These are phyloP conservation scores for Lasiurus cinereus DNA, from an alignment of 2,113 vertebrate genomes.

Conservation along the genomic window DNA sequence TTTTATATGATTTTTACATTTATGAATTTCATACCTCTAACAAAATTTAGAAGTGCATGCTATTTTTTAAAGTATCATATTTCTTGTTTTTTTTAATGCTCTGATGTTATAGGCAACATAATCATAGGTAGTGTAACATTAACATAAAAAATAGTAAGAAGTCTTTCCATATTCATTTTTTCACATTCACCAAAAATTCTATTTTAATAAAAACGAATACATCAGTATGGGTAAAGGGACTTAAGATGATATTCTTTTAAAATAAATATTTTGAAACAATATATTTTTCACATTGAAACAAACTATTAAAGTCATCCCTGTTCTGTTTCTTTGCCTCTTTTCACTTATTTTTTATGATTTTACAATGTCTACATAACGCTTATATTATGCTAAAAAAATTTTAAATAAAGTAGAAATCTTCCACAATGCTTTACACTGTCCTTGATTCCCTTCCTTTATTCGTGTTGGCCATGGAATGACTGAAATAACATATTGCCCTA, in stretches of 20 bases:
- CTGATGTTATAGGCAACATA: background rate
- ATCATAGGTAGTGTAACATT: background rate
- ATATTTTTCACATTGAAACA: background rate
- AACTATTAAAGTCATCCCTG: background rate
- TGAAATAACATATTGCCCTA: constrained; percentile 1
- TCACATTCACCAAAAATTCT: constrained; percentile 36
- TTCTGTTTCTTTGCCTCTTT: constrained; percentile 2
- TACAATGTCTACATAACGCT: background rate
- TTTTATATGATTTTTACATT: constrained; percentile 13
- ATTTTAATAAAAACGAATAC: constrained; percentile 32
- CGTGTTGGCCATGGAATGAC: background rate
- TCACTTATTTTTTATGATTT: constrained; percentile 6
- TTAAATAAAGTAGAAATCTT: background rate
- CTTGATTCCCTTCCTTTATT: background rate
- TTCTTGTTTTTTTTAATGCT: background rate
- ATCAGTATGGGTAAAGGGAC: background rate
- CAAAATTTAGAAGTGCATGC: background rate
- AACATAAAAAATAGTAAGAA: background rate
- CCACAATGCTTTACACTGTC: background rate
- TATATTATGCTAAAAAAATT: background rate
- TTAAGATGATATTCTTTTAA: constrained; percentile 20
- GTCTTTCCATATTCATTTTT: constrained; percentile 23
- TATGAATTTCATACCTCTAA: background rate
- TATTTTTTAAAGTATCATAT: constrained; percentile 8
- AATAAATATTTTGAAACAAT: constrained; percentile 25